Evolutionary conservation across 37 sponge, comb jelly and placozoan species (phyloP), one percentile per base, ranked within the genome.

Genomic region (Agelas oroides): DNA sequence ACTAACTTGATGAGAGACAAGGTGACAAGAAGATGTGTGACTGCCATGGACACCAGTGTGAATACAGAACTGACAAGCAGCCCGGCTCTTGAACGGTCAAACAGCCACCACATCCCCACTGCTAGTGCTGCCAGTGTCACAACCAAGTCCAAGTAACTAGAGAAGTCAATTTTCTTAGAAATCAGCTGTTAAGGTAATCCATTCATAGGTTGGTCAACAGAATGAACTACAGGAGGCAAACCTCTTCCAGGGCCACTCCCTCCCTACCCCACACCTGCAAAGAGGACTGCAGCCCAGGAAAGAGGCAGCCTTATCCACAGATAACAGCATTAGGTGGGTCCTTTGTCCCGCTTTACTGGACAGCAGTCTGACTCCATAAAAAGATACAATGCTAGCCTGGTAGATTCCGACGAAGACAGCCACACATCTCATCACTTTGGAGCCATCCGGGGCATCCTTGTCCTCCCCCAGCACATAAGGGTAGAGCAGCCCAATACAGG

Each of bases 61-160:
- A 96, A 41, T 67, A 90, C 14, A 53, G 95, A 46, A 28, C 93
- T 90, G 36, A 96, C 82, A 12, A 81, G 40, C 36, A 98, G 89
- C 2, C 99, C 99, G 25, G 78, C 63, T 24, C 66, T 59, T 17
- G 97, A 89, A 17, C 99, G 65, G 76, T 98, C 99, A 83, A 95
- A 98, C 66, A 98, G 62, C 93, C 93, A 98, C 99, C 99, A 98
- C 91, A 98, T 77, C 1, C 95, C 95, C 5, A 94, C 78, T 20
- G 97, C 95, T 62, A 98, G 81, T 0, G 88, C 95, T 32, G 90
- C 80, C 59, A 98, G 82, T 12, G 97, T 90, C 8, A 92, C 73
- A 5, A 85, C 70, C 14, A 98, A 72, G 71, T 98, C 97, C 33
- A 88, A 20, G 28, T 84, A 89, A 52, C 89, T 88, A 1, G 86